Conservation (phyloP, 2,797 vertebrate species). For the Pteronotus mesoamericanus region DNA sequence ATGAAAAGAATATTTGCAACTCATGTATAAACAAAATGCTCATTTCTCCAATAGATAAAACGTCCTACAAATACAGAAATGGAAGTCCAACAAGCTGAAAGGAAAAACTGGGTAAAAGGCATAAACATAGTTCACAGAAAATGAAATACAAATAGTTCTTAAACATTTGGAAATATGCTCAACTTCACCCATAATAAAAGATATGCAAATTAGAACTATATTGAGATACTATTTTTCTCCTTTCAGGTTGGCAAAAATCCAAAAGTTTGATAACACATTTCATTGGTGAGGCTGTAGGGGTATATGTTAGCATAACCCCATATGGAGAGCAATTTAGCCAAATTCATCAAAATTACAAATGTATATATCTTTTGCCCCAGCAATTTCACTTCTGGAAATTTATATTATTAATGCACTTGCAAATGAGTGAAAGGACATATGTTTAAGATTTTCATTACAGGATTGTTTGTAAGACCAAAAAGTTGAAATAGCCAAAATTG, state of each 20-base stretch:
- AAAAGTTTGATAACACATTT: constrained; percentile 46
- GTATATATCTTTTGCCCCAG: constrained; percentile 48
- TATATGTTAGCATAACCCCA: constrained; percentile 70
- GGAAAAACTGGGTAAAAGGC: constrained; percentile 45
- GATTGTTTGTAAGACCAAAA: constrained; percentile 26
- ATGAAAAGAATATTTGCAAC: neutral
- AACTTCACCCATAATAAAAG: constrained; percentile 57
- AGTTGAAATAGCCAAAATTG: constrained; percentile 20
- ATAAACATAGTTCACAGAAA: constrained; percentile 54
- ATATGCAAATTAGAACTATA: constrained; percentile 62
- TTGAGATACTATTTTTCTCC: constrained; percentile 56
- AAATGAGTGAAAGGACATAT: constrained; percentile 52
- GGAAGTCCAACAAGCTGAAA: constrained; percentile 31
- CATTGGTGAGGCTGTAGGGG: constrained; percentile 39
- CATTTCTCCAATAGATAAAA: constrained; percentile 16
- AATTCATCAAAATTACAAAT: constrained; percentile 74
- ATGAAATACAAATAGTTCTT: constrained; percentile 48
- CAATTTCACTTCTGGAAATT: constrained; percentile 65
- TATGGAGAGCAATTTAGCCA: constrained; percentile 68
- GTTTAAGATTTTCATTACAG: constrained; percentile 47
- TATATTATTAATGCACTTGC: constrained; percentile 53
- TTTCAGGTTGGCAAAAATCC: constrained; percentile 67
- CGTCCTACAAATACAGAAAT: constrained; percentile 10
- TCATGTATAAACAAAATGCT: neutral
- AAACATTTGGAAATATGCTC: constrained; percentile 51